phyloP scores from a whole-genome alignment of 2,113 vertebrate species.

The Chlorodrepanis virens region DNA sequence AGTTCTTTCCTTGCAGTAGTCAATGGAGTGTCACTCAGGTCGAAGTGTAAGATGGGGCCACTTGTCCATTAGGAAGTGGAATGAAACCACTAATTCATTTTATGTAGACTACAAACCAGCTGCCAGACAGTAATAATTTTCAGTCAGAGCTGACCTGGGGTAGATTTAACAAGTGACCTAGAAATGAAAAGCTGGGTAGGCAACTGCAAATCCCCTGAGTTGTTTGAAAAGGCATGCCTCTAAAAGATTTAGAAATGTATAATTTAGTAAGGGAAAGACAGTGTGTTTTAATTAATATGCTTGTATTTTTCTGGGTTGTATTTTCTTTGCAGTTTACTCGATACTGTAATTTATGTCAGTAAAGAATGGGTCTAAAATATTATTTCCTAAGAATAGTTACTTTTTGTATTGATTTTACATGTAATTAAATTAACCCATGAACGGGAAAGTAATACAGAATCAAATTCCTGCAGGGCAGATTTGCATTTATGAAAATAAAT shows the following conservation, averaged over 20 bases:
- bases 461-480: not conserved
- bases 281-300: slow-evolving; percentile 43
- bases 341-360: not conserved
- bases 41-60: slow-evolving; percentile 51
- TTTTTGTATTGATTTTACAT: not conserved
- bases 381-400: not conserved
- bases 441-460: not conserved
- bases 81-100: slow-evolving; percentile 61
- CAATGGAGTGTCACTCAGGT: slow-evolving; percentile 30
- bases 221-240: slow-evolving; percentile 34
- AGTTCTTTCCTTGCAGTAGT: not conserved
- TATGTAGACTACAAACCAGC: slow-evolving; percentile 44
- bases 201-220: slow-evolving; percentile 54
- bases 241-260: slow-evolving; percentile 46
- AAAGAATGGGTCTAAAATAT: not conserved
- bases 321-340: not conserved
- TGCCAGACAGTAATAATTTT: slow-evolving; percentile 59
- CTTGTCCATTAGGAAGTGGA: slow-evolving; percentile 54
- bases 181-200: slow-evolving; percentile 49
- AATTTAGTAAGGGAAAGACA: slow-evolving; percentile 62
- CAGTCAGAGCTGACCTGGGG: slow-evolving; percentile 46
- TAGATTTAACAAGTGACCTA: slow-evolving; percentile 63
- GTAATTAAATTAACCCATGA: not conserved
- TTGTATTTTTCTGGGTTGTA: not conserved
- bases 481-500: slow-evolving; percentile 27